Evolutionary conservation across 2,113 vertebrate genomes (phyloP), one percentile per base, ranked within the genome.

Genomic region (Vombatus ursinus): DNA sequence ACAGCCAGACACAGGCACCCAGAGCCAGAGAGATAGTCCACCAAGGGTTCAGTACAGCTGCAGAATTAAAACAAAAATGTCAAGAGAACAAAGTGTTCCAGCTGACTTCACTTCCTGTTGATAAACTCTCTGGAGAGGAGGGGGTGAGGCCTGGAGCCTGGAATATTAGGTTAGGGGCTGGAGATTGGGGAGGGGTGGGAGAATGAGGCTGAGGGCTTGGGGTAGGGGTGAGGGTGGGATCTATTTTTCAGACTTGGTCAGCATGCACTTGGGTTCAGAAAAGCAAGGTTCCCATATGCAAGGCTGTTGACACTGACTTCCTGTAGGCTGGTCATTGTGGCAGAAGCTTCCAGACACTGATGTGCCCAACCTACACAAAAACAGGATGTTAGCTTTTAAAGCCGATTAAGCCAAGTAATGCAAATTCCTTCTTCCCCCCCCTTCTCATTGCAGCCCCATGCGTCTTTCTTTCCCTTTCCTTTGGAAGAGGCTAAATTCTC

Each of bases 341-440:
- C 96, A 94, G 91, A 97, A 95, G 50, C 94, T 93, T 93, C 94
- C 37, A 96, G 94, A 50, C 4, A 50, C 91, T 50, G 54, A 14
- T 94, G 92, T 50, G 9, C 52, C 91, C 96, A 95, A 91, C 92
- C 92, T 95, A n/a, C 57, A 93, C 98, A 98, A 98, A 98, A 99
- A 98, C 98, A 99, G 98, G 99, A 98, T 98, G 98, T 97, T 92
- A 90, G 94, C 95, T 97, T 98, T 97, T 97, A 48, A 89, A 96
- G 91, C 8, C 95, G 96, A 96, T 91, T 97, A 94, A 94, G 96
- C 92, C 98, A 89, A 52, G 95, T 98, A 98, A 98, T 94, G 91
- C 77, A 97, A 97, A 98, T 92, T 91, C 96, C 95, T 97, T 89
- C 91, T 50, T 54, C 57, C 95, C 90, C 89, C 77, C 61, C 95